These are phyloP conservation scores for Solenodon paradoxus DNA, from an alignment of 2,113 vertebrate genomes.

Conservation along the genomic window DNA sequence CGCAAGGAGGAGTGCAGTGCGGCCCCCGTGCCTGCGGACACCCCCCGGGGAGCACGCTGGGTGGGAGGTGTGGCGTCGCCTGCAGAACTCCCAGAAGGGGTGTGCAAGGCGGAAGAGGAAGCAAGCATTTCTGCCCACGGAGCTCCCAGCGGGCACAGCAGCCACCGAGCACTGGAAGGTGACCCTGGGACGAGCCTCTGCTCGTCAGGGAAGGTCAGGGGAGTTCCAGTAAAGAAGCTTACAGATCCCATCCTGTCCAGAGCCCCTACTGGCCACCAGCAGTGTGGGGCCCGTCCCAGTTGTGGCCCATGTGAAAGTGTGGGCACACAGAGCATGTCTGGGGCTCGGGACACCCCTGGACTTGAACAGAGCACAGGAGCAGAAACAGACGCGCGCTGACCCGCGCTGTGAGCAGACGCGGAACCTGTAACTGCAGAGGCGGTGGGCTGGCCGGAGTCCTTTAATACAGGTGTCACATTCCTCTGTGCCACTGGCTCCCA, in stretches of 20 bases:
- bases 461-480: not conserved
- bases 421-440: not conserved
- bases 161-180: no score
- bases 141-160: no score
- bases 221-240: not conserved
- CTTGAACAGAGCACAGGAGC: not conserved
- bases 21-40: no score
- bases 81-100: not conserved
- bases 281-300: not conserved
- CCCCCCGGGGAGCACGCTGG: no score
- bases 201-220: not conserved
- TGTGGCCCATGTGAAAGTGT: no score
- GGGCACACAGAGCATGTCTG: not conserved
- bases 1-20: no score
- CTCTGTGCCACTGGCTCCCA: not conserved
- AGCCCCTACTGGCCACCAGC: no score
- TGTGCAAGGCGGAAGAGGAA: not conserved
- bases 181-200: no score
- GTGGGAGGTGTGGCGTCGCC: no score
- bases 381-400: not conserved
- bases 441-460: no score
- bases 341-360: not conserved
- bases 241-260: no score
- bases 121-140: not conserved
- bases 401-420: no score